These are phyloP conservation scores for Steatornis caripensis DNA, from an alignment of 2,113 vertebrate species.

Conservation along the genomic window DNA sequence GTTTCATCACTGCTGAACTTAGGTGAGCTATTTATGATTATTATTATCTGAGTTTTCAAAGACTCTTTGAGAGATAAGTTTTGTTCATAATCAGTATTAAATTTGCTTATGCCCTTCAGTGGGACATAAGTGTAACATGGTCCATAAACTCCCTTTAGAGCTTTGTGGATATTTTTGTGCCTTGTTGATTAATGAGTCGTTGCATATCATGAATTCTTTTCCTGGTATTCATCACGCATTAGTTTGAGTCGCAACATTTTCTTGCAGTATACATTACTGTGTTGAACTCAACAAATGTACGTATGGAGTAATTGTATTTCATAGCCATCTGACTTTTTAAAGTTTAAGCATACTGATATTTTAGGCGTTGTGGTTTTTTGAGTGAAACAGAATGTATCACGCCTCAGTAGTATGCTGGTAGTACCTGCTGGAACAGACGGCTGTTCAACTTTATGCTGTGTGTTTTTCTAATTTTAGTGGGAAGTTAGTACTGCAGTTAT, in stretches of 20 bases:
- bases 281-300: background rate
- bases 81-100: conserved; percentile 19
- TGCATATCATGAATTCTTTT: background rate
- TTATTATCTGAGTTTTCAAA: conserved; percentile 4
- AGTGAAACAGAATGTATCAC: background rate
- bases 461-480: background rate
- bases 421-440: background rate
- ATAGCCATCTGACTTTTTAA: background rate
- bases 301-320: background rate
- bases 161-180: conserved; percentile 1
- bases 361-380: background rate
- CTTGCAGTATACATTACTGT: background rate
- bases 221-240: background rate
- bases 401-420: background rate
- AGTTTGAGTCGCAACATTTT: background rate
- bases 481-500: background rate
- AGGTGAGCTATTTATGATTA: background rate
- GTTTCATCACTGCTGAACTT: background rate
- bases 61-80: background rate
- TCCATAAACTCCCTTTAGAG: background rate
- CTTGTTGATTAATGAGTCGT: background rate
- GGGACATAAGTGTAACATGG: background rate
- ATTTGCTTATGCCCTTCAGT: background rate
- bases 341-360: background rate
- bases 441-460: background rate